A percentile compares a stretch with the other conserved stretches of the same genome.
These are phyloP conservation scores for Brachypterus glaber DNA, from an alignment of 2,888 invertebrate species.

Conservation along the genomic window DNA sequence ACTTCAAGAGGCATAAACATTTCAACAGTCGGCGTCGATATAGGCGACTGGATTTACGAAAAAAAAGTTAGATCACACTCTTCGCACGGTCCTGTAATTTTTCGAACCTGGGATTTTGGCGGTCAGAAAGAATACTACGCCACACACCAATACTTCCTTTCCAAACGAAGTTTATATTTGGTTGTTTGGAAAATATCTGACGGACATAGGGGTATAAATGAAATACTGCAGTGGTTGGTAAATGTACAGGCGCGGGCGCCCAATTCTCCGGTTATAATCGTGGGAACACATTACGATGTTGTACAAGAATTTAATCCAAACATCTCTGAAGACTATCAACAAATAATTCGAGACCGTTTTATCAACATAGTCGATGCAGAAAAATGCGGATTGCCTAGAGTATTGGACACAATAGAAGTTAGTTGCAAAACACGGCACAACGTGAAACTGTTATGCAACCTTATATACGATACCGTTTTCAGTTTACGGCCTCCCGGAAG, in stretches of 20 bases:
- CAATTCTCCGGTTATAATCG: slow-evolving; percentile 90
- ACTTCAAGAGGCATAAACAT: slow-evolving; percentile 71
- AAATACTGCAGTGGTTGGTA: slow-evolving; percentile 92
- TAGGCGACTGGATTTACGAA: slow-evolving; percentile 90
- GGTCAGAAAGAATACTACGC: slow-evolving; percentile 97
- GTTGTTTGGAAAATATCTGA: slow-evolving; percentile 93
- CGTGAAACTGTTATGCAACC: slow-evolving; percentile 77
- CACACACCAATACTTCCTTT: slow-evolving; percentile 96
- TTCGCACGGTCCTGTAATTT: slow-evolving; percentile 73
- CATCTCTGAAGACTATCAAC: slow-evolving; percentile 75
- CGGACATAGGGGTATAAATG: slow-evolving; percentile 80
- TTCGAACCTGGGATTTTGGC: slow-evolving; percentile 98
- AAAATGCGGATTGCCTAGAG: slow-evolving; percentile 88
- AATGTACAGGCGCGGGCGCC: slow-evolving; percentile 91
- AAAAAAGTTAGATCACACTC: slow-evolving; percentile 67
- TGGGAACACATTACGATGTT: slow-evolving; percentile 93
- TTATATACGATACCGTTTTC: slow-evolving; percentile 89
- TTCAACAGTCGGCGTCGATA: slow-evolving; percentile 96
- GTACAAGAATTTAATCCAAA: slow-evolving; percentile 52
- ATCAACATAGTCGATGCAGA: slow-evolving; percentile 93
- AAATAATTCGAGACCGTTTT: slow-evolving; percentile 76
- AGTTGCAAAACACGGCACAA: slow-evolving; percentile 83
- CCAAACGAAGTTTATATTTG: slow-evolving; percentile 86
- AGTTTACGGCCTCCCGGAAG: slow-evolving; percentile 86
- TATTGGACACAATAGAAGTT: slow-evolving; percentile 87